A percentile compares a stretch with the other conserved stretches of the same genome.
Conservation (phyloP, 2,888 invertebrate genomes). For the Hirtodrosophila confusa region DNA sequence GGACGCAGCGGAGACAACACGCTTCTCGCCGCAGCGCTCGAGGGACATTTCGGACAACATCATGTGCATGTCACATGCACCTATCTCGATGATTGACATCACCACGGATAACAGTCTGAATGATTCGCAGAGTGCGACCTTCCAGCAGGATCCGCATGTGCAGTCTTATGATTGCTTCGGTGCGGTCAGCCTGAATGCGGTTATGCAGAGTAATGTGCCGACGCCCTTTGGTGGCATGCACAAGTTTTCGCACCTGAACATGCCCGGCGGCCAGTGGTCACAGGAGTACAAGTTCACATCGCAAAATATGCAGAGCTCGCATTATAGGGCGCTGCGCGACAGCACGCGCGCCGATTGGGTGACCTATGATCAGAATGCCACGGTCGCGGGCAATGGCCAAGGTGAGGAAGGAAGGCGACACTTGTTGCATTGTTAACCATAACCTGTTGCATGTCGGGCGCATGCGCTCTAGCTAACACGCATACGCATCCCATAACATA, state of each 20-base stretch:
- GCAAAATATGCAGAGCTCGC: conserved; percentile 88
- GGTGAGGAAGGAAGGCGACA: conserved; percentile 41
- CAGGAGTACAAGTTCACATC: conserved; percentile 89
- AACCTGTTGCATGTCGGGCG: conserved; percentile 53
- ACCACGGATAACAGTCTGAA: conserved; percentile 71
- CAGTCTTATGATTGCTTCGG: conserved; percentile 89
- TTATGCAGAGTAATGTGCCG: conserved; percentile 91
- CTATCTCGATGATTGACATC: conserved; percentile 70
- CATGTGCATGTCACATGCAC: conserved; percentile 85
- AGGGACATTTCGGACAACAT: conserved; percentile 88
- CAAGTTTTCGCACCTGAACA: conserved; percentile 87
- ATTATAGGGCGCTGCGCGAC: conserved; percentile 86
- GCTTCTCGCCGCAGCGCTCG: conserved; percentile 87
- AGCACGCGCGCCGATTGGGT: conserved; percentile 75
- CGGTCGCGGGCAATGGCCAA: conserved; percentile 31
- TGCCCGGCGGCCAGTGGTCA: conserved; percentile 90
- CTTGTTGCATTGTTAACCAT: conserved; percentile 30
- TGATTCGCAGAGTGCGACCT: conserved; percentile 62
- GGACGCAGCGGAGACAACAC: conserved; percentile 87
- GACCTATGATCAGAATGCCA: conserved; percentile 75
- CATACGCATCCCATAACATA: conserved; percentile 45
- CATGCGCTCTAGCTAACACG: conserved; percentile 49
- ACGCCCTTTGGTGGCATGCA: conserved; percentile 87
- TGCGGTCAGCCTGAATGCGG: conserved; percentile 88
- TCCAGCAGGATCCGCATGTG: conserved; percentile 86